Conservation (phyloP, 1,140 invertebrate species). For the Adoxophyes honmai region DNA sequence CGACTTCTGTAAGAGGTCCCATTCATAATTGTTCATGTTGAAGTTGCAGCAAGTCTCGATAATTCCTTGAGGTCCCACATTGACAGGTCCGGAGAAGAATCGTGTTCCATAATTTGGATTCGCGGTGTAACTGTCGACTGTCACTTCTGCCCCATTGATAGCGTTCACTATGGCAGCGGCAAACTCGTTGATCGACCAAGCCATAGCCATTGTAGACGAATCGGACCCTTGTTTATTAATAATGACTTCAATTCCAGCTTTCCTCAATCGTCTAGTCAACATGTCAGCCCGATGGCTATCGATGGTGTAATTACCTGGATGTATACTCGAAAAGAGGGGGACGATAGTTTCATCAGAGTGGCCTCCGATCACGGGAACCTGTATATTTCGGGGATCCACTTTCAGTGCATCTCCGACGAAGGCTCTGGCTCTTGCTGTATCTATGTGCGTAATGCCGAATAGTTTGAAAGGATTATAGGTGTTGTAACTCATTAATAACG, state of each 20-base stretch:
- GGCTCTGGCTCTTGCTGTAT: slow-evolving; percentile 33
- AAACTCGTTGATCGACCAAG: slow-evolving; percentile 47
- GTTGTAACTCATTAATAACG: slow-evolving; percentile 38
- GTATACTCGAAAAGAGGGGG: slow-evolving; percentile 49
- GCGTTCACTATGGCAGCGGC: slow-evolving; percentile 36
- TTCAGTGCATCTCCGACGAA: slow-evolving; percentile 33
- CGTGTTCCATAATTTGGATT: slow-evolving; percentile 48
- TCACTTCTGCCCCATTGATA: slow-evolving; percentile 31
- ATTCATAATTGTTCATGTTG: slow-evolving; percentile 39
- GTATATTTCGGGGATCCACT: slow-evolving; percentile 30
- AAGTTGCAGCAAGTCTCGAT: slow-evolving; percentile 32
- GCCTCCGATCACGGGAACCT: slow-evolving; percentile 45
- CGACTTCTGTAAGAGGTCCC: slow-evolving; percentile 29
- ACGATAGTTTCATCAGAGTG: slow-evolving; percentile 50
- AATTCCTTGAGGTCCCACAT: slow-evolving; percentile 39
- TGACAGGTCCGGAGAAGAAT: slow-evolving; percentile 46
- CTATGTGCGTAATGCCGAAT: slow-evolving; percentile 49
- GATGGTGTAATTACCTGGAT: slow-evolving; percentile 27
- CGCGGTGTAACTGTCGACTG: slow-evolving; percentile 36
- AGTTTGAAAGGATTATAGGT: slow-evolving; percentile 45
- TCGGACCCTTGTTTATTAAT: slow-evolving; percentile 38
- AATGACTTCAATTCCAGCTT: slow-evolving; percentile 41
- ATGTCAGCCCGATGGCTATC: slow-evolving; percentile 35
- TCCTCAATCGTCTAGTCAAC: slow-evolving; percentile 42
- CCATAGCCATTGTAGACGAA: slow-evolving; percentile 36